Evolutionary conservation across 2,888 invertebrate genomes (phyloP).

Genomic region (Cerceris rybyensis): DNA sequence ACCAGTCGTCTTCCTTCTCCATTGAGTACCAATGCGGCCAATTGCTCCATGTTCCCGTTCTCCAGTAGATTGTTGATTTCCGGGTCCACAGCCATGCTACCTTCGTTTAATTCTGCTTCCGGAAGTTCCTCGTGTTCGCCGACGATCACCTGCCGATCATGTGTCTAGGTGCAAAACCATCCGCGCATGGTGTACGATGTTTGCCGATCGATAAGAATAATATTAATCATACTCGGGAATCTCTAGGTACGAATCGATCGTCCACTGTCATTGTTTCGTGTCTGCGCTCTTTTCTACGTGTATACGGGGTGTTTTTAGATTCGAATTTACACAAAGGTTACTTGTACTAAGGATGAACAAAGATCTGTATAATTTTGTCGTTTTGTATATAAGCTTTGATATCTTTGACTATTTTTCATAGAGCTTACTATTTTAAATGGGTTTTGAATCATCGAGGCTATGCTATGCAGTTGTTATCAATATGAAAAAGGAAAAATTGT

Average conservation of each 20-base stretch:
- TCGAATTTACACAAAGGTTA: too few relatives aligned
- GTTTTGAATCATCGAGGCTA: too few relatives aligned
- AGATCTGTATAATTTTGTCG: too few relatives aligned
- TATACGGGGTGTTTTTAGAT: neutral
- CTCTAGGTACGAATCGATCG: constrained; percentile 67
- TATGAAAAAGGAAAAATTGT: too few relatives aligned
- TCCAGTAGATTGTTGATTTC: constrained; percentile 87
- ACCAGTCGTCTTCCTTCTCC: constrained; percentile 92
- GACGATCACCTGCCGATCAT: constrained; percentile 72
- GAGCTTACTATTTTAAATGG: too few relatives aligned
- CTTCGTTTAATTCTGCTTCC: constrained; percentile 72
- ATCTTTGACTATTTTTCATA: too few relatives aligned
- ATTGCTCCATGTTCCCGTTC: constrained; percentile 92
- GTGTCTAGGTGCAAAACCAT: constrained; percentile 59
- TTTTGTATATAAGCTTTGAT: too few relatives aligned
- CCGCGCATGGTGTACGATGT: constrained; percentile 35
- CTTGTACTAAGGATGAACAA: too few relatives aligned
- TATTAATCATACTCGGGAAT: constrained; percentile 71
- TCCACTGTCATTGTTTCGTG: constrained; percentile 16
- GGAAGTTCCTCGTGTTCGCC: constrained; percentile 74
- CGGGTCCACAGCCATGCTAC: constrained; percentile 82
- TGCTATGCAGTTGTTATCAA: too few relatives aligned
- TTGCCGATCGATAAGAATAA: constrained; percentile 68
- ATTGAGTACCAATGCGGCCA: constrained; percentile 93
- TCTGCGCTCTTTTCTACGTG: constrained; percentile 13